phyloP scores from a whole-genome alignment of 1,140 invertebrate genomes.

The Trachymyrmex cornetzi region DNA sequence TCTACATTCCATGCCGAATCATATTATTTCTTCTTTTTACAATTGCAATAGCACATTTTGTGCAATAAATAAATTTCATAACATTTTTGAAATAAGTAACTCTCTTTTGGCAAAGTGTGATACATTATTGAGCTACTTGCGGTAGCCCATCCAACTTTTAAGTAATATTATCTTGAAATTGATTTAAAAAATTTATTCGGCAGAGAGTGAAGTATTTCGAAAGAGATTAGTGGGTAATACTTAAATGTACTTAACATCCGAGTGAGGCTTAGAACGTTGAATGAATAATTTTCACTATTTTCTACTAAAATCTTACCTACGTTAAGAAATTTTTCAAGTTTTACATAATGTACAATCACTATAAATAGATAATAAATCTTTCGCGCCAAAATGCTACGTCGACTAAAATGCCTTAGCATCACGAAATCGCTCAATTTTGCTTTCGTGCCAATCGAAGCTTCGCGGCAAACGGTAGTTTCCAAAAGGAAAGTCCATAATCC shows the following conservation, averaged over 20 bases:
- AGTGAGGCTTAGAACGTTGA: background rate
- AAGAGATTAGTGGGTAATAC: slow-evolving; percentile 27
- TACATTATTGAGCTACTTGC: slow-evolving; percentile 16
- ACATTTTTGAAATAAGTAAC: slow-evolving; percentile 7
- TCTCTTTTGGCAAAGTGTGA: background rate
- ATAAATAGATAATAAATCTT: slow-evolving; percentile 18
- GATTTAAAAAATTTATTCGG: slow-evolving; percentile 10
- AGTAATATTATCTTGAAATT: slow-evolving; percentile 21
- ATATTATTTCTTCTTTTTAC: slow-evolving; percentile 1
- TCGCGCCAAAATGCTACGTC: background rate
- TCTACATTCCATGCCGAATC: slow-evolving; percentile 12
- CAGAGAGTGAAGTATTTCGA: background rate
- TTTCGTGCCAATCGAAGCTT: slow-evolving; percentile 18
- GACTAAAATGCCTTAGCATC: background rate
- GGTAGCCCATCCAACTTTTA: background rate
- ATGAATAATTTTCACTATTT: slow-evolving; percentile 36
- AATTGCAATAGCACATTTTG: slow-evolving; percentile 10
- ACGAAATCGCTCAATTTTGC: slow-evolving; percentile 19
- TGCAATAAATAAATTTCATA: slow-evolving; percentile 21
- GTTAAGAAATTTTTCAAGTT: background rate
- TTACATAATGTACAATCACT: background rate
- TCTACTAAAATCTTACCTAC: background rate
- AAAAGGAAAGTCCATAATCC: slow-evolving; percentile 45
- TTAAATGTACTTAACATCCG: slow-evolving; percentile 27
- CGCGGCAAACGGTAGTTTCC: background rate